phyloP scores from a whole-genome alignment of 35 echinoderm and acorn worm species.

The Hemicentrotus pulcherrimus region DNA sequence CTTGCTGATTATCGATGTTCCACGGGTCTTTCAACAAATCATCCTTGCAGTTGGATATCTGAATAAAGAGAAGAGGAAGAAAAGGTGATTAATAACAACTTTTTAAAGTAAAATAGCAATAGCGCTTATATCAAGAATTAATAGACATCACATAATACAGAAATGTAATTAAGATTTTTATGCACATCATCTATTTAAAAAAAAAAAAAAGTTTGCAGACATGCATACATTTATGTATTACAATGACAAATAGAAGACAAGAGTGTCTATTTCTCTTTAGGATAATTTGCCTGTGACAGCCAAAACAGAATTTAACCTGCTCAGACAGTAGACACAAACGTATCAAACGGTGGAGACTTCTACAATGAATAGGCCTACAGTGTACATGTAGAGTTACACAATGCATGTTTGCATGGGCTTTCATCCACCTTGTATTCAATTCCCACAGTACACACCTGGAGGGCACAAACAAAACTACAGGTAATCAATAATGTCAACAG shows the following conservation, averaged over 20 bases:
- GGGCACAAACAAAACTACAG: neutral
- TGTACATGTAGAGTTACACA: neutral
- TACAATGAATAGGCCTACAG: too few species aligned
- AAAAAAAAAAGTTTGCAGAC: too few species aligned
- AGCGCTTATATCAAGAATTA: neutral
- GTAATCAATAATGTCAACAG: constrained; percentile 47
- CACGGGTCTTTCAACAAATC: neutral
- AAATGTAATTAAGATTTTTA: too few species aligned
- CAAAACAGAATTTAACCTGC: too few species aligned
- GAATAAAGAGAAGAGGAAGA: neutral
- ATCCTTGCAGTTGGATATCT: neutral
- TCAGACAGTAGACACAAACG: neutral
- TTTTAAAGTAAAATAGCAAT: neutral
- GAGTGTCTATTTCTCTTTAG: too few species aligned
- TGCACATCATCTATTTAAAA: too few species aligned
- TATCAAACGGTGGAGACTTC: neutral
- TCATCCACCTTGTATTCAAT: neutral
- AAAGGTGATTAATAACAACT: neutral
- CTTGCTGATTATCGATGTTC: neutral
- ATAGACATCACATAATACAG: too few species aligned
- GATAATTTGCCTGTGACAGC: too few species aligned
- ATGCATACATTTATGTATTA: too few species aligned
- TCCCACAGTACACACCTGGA: neutral
- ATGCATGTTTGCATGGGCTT: neutral
- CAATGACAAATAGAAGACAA: too few species aligned